These are phyloP conservation scores for Brachyptera risi DNA, from an alignment of 2,888 invertebrate species.

Conservation along the genomic window DNA sequence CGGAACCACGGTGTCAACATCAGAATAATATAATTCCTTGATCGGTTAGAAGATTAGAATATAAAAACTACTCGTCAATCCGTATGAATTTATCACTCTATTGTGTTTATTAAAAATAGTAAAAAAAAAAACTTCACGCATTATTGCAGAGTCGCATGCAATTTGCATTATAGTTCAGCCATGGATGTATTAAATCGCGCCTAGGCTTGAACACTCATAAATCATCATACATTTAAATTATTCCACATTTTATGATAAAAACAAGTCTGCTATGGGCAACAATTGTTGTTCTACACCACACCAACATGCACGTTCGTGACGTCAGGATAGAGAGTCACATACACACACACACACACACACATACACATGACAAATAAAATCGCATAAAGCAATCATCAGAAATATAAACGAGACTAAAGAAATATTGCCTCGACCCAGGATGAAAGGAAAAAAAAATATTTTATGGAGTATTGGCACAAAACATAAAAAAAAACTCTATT, in stretches of 20 bases:
- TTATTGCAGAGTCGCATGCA: neutral
- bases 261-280: neutral
- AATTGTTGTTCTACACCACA: neutral
- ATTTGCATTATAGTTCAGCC: neutral
- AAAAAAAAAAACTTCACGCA: neutral
- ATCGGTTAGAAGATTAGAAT: slow-evolving; percentile 2
- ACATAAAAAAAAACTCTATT: slow-evolving; percentile 14
- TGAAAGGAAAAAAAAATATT: neutral
- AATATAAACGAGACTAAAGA: slow-evolving; percentile 7
- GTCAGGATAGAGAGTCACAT: too few relatives aligned
- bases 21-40: slow-evolving; percentile 10
- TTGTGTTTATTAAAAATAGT: neutral
- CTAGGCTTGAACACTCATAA: neutral
- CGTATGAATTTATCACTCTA: slow-evolving; percentile 9
- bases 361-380: too few relatives aligned
- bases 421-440: neutral
- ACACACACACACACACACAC: too few relatives aligned
- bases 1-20: neutral
- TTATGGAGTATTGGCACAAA: neutral
- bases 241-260: neutral
- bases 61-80: neutral
- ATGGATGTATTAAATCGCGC: too few relatives aligned
- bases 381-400: slow-evolving; percentile 16
- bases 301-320: neutral
- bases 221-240: slow-evolving; percentile 6